These are phyloP conservation scores for Cheilosia impressa DNA, from an alignment of 2,888 invertebrate genomes.

Conservation along the genomic window DNA sequence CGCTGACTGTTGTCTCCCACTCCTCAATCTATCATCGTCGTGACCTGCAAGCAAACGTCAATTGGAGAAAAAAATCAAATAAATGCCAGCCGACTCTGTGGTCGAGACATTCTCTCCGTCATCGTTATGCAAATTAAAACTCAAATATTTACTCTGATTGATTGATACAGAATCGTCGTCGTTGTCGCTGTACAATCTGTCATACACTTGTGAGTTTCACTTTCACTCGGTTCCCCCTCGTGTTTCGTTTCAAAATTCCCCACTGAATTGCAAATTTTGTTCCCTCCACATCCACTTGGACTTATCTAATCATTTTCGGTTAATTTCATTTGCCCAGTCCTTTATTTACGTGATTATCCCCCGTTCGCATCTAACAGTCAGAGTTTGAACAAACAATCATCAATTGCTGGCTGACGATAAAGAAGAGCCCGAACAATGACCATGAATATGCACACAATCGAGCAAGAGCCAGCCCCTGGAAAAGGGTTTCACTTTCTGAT, in stretches of 20 bases:
- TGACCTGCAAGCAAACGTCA: slow-evolving; percentile 68
- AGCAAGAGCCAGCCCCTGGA: background rate
- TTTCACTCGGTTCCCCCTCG: slow-evolving; percentile 24
- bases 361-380: slow-evolving; percentile 26
- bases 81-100: slow-evolving; percentile 7
- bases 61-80: slow-evolving; percentile 19
- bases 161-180: slow-evolving; percentile 60
- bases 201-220: slow-evolving; percentile 54
- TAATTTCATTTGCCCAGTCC: slow-evolving; percentile 67
- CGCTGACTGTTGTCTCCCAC: slow-evolving; percentile 49
- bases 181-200: slow-evolving; percentile 24
- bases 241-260: background rate
- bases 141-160: slow-evolving; percentile 61
- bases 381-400: slow-evolving; percentile 50
- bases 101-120: slow-evolving; percentile 41
- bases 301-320: slow-evolving; percentile 66
- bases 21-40: slow-evolving; percentile 63
- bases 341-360: background rate
- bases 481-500: slow-evolving; percentile 74
- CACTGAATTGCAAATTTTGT: slow-evolving; percentile 12
- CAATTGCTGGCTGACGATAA: slow-evolving; percentile 29
- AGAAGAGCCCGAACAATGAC: slow-evolving; percentile 55
- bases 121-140: slow-evolving; percentile 64
- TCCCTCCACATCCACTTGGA: slow-evolving; percentile 28
- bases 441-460: background rate